Conservation (phyloP, 2,113 vertebrate species). For the Microtus ochrogaster region DNA sequence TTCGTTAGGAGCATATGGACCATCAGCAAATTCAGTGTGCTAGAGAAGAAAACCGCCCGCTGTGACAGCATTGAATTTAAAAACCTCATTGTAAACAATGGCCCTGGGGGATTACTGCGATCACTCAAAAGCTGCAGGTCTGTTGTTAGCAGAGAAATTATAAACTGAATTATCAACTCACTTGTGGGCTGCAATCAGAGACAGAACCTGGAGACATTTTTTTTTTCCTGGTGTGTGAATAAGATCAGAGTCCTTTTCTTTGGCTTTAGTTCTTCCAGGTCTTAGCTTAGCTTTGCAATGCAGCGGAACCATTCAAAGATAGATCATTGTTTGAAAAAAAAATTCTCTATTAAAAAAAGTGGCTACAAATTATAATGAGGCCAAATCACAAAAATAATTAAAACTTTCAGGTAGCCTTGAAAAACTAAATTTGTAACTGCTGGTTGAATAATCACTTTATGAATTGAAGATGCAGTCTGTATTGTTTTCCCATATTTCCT, state of each 20-base stretch:
- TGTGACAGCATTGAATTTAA: constrained; percentile 59
- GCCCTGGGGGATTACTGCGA: constrained; percentile 46
- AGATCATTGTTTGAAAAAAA: not conserved
- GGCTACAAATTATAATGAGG: not conserved
- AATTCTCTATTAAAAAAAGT: constrained; percentile 33
- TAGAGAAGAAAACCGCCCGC: constrained; percentile 56
- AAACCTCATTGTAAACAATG: constrained; percentile 50
- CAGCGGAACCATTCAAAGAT: constrained; percentile 1
- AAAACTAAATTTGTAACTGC: constrained; percentile 24
- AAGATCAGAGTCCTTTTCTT: not conserved
- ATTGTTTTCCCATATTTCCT: constrained; percentile 20
- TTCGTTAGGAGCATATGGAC: constrained; percentile 69
- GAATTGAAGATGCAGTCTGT: not conserved
- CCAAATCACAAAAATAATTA: constrained; percentile 19
- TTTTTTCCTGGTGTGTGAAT: not conserved
- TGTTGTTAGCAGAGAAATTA: constrained; percentile 55
- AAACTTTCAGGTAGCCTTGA: not conserved
- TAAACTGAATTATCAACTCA: constrained; percentile 29
- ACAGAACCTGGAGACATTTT: not conserved
- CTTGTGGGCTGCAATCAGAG: not conserved
- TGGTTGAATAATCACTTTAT: constrained; percentile 9
- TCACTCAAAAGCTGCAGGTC: constrained; percentile 43
- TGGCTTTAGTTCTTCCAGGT: not conserved
- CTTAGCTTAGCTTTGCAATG: not conserved
- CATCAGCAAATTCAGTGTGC: constrained; percentile 65